These are phyloP conservation scores for Malurus melanocephalus DNA, from an alignment of 2,113 vertebrate species.

Conservation along the genomic window DNA sequence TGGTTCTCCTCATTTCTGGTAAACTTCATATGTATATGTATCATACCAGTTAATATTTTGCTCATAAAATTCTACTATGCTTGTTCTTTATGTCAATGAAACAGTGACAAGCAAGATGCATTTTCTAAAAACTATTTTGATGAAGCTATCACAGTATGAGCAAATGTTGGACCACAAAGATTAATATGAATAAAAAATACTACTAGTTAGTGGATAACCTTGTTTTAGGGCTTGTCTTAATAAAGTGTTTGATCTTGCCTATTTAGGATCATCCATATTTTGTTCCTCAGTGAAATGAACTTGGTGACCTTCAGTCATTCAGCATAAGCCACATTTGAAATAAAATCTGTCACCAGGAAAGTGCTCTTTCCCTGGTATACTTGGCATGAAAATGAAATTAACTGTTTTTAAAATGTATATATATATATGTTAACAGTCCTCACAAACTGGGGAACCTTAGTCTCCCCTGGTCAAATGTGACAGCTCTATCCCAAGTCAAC, in stretches of 20 bases:
- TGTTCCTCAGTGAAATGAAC: conserved; percentile 1
- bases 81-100: not conserved
- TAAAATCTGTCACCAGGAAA: not conserved
- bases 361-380: not conserved
- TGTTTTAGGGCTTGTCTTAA: conserved; percentile 34
- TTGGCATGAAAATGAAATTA: not conserved
- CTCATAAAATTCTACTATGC: not conserved
- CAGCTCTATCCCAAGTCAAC: not conserved
- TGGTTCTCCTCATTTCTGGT: conserved; percentile 6
- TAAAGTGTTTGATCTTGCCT: not conserved
- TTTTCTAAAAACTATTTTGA: conserved; percentile 31
- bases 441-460: not conserved
- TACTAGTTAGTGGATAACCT: not conserved
- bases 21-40: conserved; percentile 11
- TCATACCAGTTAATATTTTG: not conserved
- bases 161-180: not conserved
- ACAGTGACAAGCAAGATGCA: not conserved
- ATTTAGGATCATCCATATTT: not conserved
- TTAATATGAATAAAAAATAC: not conserved
- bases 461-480: not conserved
- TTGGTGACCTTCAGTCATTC: not conserved
- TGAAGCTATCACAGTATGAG: not conserved
- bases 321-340: not conserved
- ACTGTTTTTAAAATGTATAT: not conserved
- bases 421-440: not conserved